Evolutionary conservation across 1,140 invertebrate genomes (phyloP).

Genomic region (Drosophila sp.): DNA sequence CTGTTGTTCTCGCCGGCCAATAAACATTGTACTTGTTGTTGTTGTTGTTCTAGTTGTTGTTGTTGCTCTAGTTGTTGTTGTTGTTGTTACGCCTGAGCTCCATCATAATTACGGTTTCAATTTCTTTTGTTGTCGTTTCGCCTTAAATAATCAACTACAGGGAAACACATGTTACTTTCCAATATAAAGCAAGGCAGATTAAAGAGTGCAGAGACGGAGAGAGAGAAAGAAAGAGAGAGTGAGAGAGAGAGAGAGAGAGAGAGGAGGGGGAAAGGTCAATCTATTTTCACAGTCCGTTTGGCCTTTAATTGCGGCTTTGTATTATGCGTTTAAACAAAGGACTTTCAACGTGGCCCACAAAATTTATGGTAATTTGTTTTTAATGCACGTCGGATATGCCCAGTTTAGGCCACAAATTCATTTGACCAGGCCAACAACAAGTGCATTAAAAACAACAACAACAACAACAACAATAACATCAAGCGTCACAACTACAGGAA

Average conservation of each 20-base stretch:
- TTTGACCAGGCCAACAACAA: not conserved
- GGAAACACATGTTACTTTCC: conserved; percentile 30
- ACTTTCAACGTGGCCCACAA: conserved; percentile 11
- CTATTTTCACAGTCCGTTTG: conserved; percentile 35
- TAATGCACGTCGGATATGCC: conserved; percentile 47
- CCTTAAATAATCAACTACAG: conserved; percentile 26
- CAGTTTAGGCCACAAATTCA: conserved; percentile 2
- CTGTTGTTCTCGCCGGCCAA: conserved; percentile 3
- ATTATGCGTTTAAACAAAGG: conserved; percentile 38
- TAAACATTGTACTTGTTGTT: conserved; percentile 13
- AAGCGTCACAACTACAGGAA: no score
- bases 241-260: not conserved
- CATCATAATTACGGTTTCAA: conserved; percentile 71
- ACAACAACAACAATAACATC: not conserved
- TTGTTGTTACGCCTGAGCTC: conserved; percentile 30
- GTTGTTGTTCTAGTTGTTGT: not conserved
- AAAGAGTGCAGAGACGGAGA: not conserved
- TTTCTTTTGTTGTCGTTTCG: conserved; percentile 57
- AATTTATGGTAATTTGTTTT: conserved; percentile 64
- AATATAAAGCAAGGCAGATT: not conserved
- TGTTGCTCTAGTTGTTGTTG: conserved; percentile 23
- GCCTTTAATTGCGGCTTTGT: conserved; percentile 47
- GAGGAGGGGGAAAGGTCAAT: conserved; percentile 12
- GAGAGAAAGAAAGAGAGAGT: not conserved
- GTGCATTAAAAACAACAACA: not conserved